These are phyloP conservation scores for Varanus salvator DNA, from an alignment of 2,113 vertebrate genomes.

Conservation along the genomic window DNA sequence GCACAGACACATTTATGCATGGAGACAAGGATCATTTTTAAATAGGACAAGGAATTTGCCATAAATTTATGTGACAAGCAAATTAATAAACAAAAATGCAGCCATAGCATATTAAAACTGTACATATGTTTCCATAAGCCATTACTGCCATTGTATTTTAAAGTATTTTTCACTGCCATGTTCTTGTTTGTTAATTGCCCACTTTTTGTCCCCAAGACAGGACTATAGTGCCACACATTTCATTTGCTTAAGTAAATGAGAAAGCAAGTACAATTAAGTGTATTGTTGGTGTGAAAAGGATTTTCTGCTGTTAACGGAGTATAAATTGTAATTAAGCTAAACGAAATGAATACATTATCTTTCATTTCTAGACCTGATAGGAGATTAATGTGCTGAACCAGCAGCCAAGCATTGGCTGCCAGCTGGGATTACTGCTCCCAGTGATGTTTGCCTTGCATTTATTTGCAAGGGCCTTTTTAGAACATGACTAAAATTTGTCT, in stretches of 20 bases:
- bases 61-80: background rate
- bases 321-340: slow-evolving; percentile 34
- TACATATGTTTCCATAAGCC: background rate
- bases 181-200: background rate
- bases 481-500: background rate
- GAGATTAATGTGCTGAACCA: slow-evolving; percentile 14
- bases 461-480: background rate
- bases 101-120: background rate
- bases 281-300: slow-evolving; percentile 20
- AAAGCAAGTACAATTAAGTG: slow-evolving; percentile 5
- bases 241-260: background rate
- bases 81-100: background rate
- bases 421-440: slow-evolving; percentile 9
- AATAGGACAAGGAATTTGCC: background rate
- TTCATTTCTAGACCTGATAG: slow-evolving; percentile 31
- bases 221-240: background rate
- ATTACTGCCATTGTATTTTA: background rate
- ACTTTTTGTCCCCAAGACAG: background rate
- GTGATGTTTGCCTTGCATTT: slow-evolving; percentile 1
- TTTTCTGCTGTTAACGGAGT: slow-evolving; percentile 27
- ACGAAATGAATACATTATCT: slow-evolving; percentile 24
- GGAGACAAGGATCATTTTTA: background rate
- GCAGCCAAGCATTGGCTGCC: slow-evolving; percentile 13
- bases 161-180: background rate
- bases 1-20: background rate